Conservation (phyloP, 2,113 vertebrate genomes). For the Scomber scombrus region DNA sequence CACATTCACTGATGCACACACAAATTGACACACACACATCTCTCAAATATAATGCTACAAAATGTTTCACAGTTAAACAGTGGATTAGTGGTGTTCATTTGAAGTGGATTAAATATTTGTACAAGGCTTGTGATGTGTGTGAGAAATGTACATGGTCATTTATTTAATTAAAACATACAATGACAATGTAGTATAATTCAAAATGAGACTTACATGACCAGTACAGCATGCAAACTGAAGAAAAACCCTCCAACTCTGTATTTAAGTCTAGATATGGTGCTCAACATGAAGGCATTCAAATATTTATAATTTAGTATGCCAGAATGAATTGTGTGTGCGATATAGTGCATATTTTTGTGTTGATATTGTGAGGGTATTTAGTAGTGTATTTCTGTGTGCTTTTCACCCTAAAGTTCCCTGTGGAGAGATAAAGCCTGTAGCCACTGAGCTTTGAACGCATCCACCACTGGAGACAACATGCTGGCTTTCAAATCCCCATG, state of each 20-base stretch:
- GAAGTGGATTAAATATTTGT: background rate
- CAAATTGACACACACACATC: background rate
- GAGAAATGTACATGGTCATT: background rate
- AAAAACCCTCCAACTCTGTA: background rate
- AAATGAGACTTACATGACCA: background rate
- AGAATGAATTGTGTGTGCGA: conserved; percentile 4
- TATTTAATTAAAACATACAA: background rate
- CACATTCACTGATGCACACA: background rate
- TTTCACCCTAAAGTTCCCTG: conserved; percentile 52
- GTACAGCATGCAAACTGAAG: background rate
- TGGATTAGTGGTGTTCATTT: background rate
- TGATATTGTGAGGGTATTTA: conserved; percentile 20
- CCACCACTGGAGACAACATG: conserved; percentile 62
- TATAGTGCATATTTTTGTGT: background rate
- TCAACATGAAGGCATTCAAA: conserved; percentile 8
- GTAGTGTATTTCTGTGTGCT: conserved; percentile 37
- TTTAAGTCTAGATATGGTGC: conserved; percentile 8
- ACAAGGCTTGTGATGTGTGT: background rate
- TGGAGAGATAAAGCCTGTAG: conserved; percentile 60
- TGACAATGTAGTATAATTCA: background rate
- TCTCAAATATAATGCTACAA: background rate
- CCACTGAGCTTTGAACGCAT: conserved; percentile 64
- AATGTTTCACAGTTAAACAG: conserved; percentile 6
- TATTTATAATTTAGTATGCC: background rate
- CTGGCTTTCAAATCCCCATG: conserved; percentile 71